Base-by-base conservation (phyloP, 2,113 vertebrate genomes). In the Phaethornis superciliosus region DNA sequence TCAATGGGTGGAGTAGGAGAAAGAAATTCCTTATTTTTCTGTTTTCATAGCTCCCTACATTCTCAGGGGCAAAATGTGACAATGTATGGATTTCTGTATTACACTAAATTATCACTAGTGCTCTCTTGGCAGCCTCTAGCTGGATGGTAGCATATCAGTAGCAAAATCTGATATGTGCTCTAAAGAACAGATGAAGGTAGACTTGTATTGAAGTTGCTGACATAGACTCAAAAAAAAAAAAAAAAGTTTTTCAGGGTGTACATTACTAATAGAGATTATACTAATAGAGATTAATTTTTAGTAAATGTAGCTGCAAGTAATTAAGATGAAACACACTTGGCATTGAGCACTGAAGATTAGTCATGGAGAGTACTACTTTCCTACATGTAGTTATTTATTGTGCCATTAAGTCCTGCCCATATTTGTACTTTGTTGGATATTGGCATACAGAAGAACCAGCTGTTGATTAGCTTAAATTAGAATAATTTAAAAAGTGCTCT, bases 391-490 rank as follows among this genome's bases (percentile, higher is more conserved):
- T 88, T 85, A 30, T 60, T 83, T 85, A 64, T 54, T 65, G 17
- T 64, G 19, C 4, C 26, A 42, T 37, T 79, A 85, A 88, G 83
- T 85, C 23, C 35, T 70, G 7, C 11, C 10, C 15, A 8, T 51
- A 58, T 54, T 81, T 78, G 40, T 10, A 68, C 49, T 92, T 23
- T 16, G 22, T 64, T 60, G 82, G 24, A 26, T 35, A 10, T 0
- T 77, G 37, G 30, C 35, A 51, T 82, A 44, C 22, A 62, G 32
- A 12, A 82, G 21, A 89, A 51, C 6, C 32, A 81, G 17, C 5
- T 55, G 33, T 26, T 40, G 33, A 77, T 81, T 84, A 90, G 5
- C 42, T 72, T 89, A 63, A 93, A 88, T 86, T 22, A 92, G 58
- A 81, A 59, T 55, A 68, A 59, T 58, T 88, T 83, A 56, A 84